Conservation (phyloP, 2,797 vertebrate species). For the Gila robusta region DNA sequence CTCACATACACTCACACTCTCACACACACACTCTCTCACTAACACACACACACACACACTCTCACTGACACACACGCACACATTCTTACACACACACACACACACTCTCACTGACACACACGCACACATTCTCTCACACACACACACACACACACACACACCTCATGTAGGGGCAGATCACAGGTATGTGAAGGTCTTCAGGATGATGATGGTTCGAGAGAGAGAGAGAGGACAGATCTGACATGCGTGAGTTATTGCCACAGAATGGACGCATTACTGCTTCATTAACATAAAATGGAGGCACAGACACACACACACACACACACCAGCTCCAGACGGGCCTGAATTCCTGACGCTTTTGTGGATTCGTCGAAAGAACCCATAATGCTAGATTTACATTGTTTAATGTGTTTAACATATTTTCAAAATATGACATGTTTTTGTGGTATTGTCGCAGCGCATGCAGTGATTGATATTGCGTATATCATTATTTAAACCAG, state of each 20-base stretch:
- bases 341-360: conserved; percentile 23
- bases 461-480: not conserved
- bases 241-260: conserved; percentile 37
- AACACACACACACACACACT: too few relatives aligned
- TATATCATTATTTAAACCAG: not conserved
- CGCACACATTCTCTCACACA: too few relatives aligned
- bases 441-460: not conserved
- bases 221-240: conserved; percentile 17
- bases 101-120: not conserved
- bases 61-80: too few relatives aligned
- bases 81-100: not conserved
- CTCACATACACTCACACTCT: too few relatives aligned
- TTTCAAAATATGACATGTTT: conserved; percentile 8
- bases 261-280: conserved; percentile 18
- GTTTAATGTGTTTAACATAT: conserved; percentile 32
- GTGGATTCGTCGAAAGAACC: not conserved
- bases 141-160: not conserved
- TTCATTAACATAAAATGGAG: conserved; percentile 38
- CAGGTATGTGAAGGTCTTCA: conserved; percentile 42
- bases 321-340: conserved; percentile 8
- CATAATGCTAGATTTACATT: conserved; percentile 27
- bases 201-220: conserved; percentile 12
- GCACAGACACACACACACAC: conserved; percentile 17
- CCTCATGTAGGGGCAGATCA: conserved; percentile 46
- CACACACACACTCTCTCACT: not conserved